Evolutionary conservation across 2,113 vertebrate species (phyloP).

Genomic region (Pampusana beccarii): DNA sequence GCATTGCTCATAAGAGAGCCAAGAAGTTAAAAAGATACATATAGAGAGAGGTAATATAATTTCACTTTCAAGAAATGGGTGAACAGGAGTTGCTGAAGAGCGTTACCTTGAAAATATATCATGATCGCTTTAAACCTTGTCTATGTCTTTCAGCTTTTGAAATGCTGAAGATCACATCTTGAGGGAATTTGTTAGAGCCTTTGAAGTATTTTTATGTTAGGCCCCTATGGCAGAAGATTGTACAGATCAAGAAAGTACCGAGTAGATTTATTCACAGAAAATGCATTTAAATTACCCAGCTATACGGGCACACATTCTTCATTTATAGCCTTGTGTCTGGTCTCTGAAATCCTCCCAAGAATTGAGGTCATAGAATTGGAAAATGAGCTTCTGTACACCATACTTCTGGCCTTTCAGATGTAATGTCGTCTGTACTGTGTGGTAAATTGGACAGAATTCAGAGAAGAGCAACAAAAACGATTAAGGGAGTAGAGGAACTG

Average conservation of each 20-base stretch:
- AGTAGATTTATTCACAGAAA: conserved; percentile 72
- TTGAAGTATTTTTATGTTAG: conserved; percentile 69
- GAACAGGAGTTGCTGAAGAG: conserved; percentile 34
- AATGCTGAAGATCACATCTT: conserved; percentile 70
- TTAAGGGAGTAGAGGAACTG: conserved; percentile 57
- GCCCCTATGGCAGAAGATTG: conserved; percentile 64
- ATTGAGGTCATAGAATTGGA: conserved; percentile 54
- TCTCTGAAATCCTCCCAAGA: conserved; percentile 65
- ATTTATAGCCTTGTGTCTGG: conserved; percentile 57
- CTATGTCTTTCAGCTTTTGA: conserved; percentile 65
- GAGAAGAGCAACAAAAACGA: conserved; percentile 60
- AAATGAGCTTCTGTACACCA: conserved; percentile 61
- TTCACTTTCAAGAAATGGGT: conserved; percentile 32
- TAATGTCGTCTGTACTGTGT: neutral
- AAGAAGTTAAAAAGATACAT: neutral
- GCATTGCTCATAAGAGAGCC: neutral
- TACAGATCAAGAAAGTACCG: conserved; percentile 58
- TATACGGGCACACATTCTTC: conserved; percentile 55
- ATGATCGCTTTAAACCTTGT: conserved; percentile 64
- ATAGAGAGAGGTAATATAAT: neutral
- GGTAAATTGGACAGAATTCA: conserved; percentile 52
- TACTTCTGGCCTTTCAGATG: conserved; percentile 29
- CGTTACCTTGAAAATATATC: conserved; percentile 64
- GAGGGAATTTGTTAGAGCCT: conserved; percentile 68
- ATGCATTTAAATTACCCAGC: conserved; percentile 67